Evolutionary conservation across 2,888 invertebrate genomes (phyloP).

Genomic region (Dyspetes luteomarginatus): DNA sequence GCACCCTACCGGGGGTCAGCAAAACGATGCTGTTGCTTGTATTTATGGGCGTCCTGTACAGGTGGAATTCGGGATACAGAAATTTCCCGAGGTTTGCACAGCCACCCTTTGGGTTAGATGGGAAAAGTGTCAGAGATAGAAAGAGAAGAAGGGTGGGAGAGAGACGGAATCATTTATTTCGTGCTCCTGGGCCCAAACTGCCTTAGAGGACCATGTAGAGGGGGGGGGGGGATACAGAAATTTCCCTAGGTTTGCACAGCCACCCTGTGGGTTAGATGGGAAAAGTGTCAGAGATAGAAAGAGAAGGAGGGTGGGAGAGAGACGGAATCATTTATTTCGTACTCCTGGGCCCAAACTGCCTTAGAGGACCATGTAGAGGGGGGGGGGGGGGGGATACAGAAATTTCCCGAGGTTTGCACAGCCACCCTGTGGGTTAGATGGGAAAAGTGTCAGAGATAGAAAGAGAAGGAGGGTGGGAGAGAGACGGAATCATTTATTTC

Average conservation of each 20-base stretch:
- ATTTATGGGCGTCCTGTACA: constrained; percentile 1
- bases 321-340: too few species aligned
- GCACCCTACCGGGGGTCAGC: background rate
- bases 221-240: constrained; percentile 31
- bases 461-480: background rate
- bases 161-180: too few species aligned
- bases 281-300: too few species aligned
- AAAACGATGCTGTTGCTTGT: constrained; percentile 25
- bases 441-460: too few species aligned
- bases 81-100: constrained; percentile 39
- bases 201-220: too few species aligned
- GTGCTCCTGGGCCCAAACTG: too few species aligned
- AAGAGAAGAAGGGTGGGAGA: background rate
- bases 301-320: background rate
- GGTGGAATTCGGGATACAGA: constrained; percentile 31
- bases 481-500: too few species aligned
- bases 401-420: constrained; percentile 39
- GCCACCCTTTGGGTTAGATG: constrained; percentile 18
- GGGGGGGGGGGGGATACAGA: constrained; percentile 19
- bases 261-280: constrained; percentile 22
- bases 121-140: too few species aligned
- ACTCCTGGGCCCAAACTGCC: too few species aligned
- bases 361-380: too few species aligned
- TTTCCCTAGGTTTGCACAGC: constrained; percentile 33
- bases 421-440: constrained; percentile 19